Percentiles rank a stretch among this genome's conserved stretches.
phyloP scores from a whole-genome alignment of 2,797 vertebrate species.

The Tangara arthus region DNA sequence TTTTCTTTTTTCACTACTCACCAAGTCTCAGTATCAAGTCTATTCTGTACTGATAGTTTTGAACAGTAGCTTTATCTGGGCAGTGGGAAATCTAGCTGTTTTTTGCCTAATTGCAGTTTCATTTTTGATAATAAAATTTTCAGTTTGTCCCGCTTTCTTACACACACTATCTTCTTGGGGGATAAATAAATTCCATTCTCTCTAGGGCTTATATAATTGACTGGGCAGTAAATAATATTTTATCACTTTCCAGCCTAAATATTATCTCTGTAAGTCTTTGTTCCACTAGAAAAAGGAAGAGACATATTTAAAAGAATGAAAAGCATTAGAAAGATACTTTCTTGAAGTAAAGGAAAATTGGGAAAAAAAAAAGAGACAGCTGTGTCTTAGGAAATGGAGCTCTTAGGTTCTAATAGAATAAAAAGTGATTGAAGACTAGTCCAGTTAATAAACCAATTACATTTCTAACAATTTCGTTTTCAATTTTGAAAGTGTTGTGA shows the following conservation, averaged over 20 bases:
- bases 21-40: neutral
- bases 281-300: neutral
- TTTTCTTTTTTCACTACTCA: neutral
- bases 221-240: neutral
- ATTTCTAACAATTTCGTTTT: neutral
- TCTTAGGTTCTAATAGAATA: neutral
- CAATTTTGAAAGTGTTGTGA: neutral
- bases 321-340: neutral
- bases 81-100: neutral
- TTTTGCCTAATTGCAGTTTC: neutral
- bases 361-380: accelerated
- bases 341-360: neutral
- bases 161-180: neutral
- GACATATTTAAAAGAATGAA: neutral
- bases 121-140: neutral
- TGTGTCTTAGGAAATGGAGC: neutral
- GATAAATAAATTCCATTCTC: neutral
- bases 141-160: neutral
- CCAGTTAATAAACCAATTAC: neutral
- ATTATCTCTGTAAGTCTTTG: neutral
- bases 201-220: neutral
- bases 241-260: neutral
- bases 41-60: neutral
- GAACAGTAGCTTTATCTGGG: neutral
- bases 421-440: neutral